A percentile compares a stretch with the other conserved stretches of the same genome.
Conservation (phyloP, 1,140 invertebrate species). For the Papilio dardanus region DNA sequence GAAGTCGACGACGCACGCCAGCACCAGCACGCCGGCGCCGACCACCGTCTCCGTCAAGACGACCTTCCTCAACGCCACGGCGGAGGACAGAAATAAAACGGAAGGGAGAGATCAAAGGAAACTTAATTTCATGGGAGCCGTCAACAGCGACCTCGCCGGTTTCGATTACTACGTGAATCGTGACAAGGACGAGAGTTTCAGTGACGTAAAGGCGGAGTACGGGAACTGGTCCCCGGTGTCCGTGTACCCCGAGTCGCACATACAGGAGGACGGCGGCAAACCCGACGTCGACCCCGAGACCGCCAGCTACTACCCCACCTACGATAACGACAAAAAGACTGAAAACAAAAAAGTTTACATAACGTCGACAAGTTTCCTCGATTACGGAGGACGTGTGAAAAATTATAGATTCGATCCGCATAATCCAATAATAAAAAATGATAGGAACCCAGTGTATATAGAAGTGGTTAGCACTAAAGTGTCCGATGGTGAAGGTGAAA, state of each 20-base stretch:
- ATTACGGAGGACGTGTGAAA: conserved; percentile 71
- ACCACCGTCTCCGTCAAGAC: conserved; percentile 63
- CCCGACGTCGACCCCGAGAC: conserved; percentile 69
- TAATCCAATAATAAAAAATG: conserved; percentile 80
- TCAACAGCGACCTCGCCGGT: conserved; percentile 73
- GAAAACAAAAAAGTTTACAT: conserved; percentile 80
- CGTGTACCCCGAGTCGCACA: conserved; percentile 77
- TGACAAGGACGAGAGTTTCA: conserved; percentile 75
- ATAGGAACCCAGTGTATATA: conserved; percentile 80
- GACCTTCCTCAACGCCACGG: conserved; percentile 56
- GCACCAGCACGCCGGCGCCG: conserved; percentile 60
- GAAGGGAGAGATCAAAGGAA: conserved; percentile 75
- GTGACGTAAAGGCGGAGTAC: conserved; percentile 78
- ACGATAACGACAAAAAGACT: conserved; percentile 73
- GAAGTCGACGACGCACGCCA: conserved; percentile 61
- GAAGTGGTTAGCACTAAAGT: conserved; percentile 81
- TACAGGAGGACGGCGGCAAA: conserved; percentile 70
- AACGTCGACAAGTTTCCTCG: conserved; percentile 75
- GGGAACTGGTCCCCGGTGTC: conserved; percentile 82
- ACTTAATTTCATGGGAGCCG: conserved; percentile 60
- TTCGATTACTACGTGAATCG: conserved; percentile 78
- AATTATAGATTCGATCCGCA: conserved; percentile 74
- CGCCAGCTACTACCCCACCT: conserved; percentile 73
- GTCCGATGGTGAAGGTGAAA: conserved; percentile 70
- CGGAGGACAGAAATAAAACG: conserved; percentile 69